A percentile compares a stretch with the other conserved stretches of the same genome.
phyloP scores from a whole-genome alignment of 2,888 invertebrate genomes.

The Myopa testacea region DNA sequence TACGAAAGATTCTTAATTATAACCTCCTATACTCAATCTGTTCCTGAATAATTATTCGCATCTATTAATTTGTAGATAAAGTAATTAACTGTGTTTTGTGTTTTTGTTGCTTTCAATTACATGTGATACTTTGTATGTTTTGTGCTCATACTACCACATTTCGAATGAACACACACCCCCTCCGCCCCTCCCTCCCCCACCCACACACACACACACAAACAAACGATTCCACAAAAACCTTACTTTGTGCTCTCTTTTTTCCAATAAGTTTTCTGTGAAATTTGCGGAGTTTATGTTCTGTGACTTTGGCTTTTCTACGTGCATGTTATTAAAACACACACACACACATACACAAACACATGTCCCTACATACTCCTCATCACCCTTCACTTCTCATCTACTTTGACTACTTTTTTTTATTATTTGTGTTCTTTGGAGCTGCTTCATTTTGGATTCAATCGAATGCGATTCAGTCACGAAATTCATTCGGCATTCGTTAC shows the following conservation, averaged over 20 bases:
- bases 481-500: no score
- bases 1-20: no score
- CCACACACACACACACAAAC: conserved; percentile 16
- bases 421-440: background rate
- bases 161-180: no score
- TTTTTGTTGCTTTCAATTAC: background rate
- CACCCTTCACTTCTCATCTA: background rate
- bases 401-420: background rate
- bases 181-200: no score
- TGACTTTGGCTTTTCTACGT: background rate
- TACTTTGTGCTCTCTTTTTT: no score
- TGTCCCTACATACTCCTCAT: background rate
- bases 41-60: no score
- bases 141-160: conserved; percentile 1
- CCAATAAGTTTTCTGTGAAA: background rate
- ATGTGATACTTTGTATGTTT: background rate
- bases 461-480: background rate
- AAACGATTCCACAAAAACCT: background rate
- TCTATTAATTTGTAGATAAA: no score
- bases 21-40: no score
- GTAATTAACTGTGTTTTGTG: background rate
- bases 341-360: conserved; percentile 27
- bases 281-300: background rate
- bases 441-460: conserved; percentile 7
- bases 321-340: background rate